These are phyloP conservation scores for Herpailurus yagouaroundi DNA, from an alignment of 2,113 vertebrate species.

Conservation along the genomic window DNA sequence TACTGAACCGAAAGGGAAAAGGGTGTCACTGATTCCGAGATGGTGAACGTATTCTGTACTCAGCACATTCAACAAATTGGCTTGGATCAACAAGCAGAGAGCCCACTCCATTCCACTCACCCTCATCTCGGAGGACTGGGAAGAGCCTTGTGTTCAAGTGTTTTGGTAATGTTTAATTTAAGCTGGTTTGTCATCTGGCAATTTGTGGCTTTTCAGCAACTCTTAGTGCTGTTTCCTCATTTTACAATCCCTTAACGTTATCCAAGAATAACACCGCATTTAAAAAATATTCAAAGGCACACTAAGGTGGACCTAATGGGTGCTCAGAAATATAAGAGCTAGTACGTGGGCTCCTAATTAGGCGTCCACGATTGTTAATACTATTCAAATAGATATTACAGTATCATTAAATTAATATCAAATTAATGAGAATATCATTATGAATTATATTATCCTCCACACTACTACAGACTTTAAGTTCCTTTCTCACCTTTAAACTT, in stretches of 20 bases:
- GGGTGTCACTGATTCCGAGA: not conserved
- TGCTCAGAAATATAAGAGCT: not conserved
- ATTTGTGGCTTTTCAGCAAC: not conserved
- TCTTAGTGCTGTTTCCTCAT: not conserved
- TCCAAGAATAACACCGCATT: not conserved
- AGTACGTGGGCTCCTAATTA: not conserved
- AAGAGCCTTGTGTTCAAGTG: not conserved
- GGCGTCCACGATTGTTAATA: not conserved
- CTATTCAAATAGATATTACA: not conserved
- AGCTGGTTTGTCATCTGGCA: not conserved
- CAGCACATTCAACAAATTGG: not conserved
- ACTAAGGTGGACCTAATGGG: not conserved
- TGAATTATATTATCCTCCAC: not conserved
- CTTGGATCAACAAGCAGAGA: not conserved
- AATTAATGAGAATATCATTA: not conserved
- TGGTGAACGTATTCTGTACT: not conserved
- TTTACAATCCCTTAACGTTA: not conserved
- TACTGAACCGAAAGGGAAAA: not conserved
- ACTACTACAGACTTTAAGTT: not conserved
- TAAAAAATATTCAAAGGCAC: not conserved
- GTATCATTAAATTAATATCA: not conserved
- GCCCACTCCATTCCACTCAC: not conserved
- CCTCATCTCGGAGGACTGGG: accelerated
- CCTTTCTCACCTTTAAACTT: not conserved
- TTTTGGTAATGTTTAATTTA: not conserved